phyloP scores from a whole-genome alignment of 2,888 invertebrate genomes.

The Agrilus mali region DNA sequence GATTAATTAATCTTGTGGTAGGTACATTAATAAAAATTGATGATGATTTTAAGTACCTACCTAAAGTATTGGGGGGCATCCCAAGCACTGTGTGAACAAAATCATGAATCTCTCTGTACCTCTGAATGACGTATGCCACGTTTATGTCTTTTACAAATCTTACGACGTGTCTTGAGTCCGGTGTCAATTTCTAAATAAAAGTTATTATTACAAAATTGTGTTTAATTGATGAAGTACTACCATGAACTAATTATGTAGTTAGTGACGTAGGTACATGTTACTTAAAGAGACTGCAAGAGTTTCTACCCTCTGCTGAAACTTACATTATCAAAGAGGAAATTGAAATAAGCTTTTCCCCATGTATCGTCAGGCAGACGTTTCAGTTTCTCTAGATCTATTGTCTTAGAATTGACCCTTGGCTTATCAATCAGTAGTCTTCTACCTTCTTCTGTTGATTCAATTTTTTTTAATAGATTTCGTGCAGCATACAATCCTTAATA shows the following conservation, averaged over 20 bases:
- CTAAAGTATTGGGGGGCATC: constrained; percentile 90
- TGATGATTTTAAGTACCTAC: constrained; percentile 26
- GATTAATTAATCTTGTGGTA: no score
- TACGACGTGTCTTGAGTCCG: constrained; percentile 82
- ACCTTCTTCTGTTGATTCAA: constrained; percentile 71
- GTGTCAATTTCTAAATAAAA: constrained; percentile 61
- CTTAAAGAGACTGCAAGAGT: background rate
- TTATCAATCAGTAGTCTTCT: constrained; percentile 56
- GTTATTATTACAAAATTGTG: background rate
- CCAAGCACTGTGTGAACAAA: constrained; percentile 80
- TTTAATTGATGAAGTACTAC: no score
- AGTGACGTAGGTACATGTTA: no score
- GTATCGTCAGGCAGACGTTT: constrained; percentile 63
- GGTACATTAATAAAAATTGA: no score
- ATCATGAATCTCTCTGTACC: constrained; percentile 96
- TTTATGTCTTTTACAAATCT: constrained; percentile 84
- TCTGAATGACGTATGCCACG: constrained; percentile 90
- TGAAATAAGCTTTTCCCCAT: constrained; percentile 73
- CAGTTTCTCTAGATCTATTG: constrained; percentile 63
- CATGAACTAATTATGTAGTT: no score
- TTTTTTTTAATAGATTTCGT: constrained; percentile 54
- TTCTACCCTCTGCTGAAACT: constrained; percentile 13
- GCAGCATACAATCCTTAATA: constrained; percentile 50
- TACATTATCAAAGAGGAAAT: constrained; percentile 70
- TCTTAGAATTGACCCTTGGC: constrained; percentile 78